Conservation (phyloP, 2,888 invertebrate species). For the Myopa testacea region DNA sequence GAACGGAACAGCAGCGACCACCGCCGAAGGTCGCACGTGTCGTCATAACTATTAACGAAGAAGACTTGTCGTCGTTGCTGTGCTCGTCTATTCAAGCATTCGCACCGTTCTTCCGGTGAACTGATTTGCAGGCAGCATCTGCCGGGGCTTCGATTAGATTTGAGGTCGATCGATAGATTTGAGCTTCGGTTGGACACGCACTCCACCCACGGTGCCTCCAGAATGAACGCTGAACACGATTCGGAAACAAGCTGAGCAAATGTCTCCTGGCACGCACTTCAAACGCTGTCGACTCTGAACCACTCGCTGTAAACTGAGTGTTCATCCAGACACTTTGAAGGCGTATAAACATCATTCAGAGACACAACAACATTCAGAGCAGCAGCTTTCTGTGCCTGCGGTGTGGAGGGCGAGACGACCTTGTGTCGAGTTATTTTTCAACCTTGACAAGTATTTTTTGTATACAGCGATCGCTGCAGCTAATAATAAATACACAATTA, state of each 20-base stretch:
- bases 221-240: no score
- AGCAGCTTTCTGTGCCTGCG: conserved; percentile 14
- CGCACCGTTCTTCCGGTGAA: no score
- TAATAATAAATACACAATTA: conserved; percentile 26
- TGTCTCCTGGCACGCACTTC: not conserved
- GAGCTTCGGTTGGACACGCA: no score
- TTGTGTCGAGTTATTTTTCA: conserved; percentile 68
- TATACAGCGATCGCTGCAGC: conserved; percentile 18
- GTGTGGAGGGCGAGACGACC: conserved; percentile 56
- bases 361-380: conserved; percentile 14
- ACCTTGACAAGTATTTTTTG: conserved; percentile 59
- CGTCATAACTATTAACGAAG: conserved; percentile 19
- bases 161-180: no score
- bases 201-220: no score
- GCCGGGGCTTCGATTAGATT: no score
- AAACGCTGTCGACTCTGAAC: not conserved
- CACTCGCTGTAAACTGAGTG: not conserved
- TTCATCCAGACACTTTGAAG: conserved; percentile 1
- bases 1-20: conserved; percentile 20
- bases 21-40: conserved; percentile 25
- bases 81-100: not conserved
- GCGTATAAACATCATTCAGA: not conserved
- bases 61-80: conserved; percentile 1
- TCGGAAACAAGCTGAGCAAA: not conserved
- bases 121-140: no score